Conservation (phyloP, 2,888 invertebrate genomes). For the Abscondita cerata region DNA sequence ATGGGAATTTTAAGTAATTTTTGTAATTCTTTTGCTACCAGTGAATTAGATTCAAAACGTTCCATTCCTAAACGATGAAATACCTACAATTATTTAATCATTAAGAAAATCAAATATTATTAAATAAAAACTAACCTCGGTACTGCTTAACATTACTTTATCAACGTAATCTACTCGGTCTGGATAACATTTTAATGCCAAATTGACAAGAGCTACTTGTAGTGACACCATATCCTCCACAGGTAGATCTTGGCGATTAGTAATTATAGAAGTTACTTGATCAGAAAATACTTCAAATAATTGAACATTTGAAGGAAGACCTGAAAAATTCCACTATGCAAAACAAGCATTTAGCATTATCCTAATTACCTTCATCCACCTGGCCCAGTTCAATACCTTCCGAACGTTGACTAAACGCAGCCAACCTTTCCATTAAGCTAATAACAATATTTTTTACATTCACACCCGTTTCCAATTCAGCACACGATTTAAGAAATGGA, state of each 20-base stretch:
- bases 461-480: conserved; percentile 92
- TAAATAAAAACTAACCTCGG: conserved; percentile 57
- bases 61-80: conserved; percentile 87
- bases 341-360: neutral
- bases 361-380: conserved; percentile 23
- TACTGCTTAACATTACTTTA: conserved; percentile 90
- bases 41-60: conserved; percentile 78
- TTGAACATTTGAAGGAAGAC: conserved; percentile 69
- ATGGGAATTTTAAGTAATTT: conserved; percentile 93
- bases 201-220: conserved; percentile 91
- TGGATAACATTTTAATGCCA: conserved; percentile 97
- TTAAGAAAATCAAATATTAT: neutral
- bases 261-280: conserved; percentile 93
- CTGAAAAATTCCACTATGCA: conserved; percentile 10
- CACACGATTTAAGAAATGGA: conserved; percentile 96
- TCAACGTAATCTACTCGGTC: conserved; percentile 94
- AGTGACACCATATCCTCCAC: conserved; percentile 94
- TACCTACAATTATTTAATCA: conserved; percentile 57
- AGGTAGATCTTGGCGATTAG: conserved; percentile 94
- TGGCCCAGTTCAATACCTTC: conserved; percentile 61
- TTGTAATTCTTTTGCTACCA: conserved; percentile 92
- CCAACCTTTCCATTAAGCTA: conserved; percentile 90
- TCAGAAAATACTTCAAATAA: conserved; percentile 98
- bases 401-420: conserved; percentile 81
- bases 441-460: conserved; percentile 99